phyloP scores from a whole-genome alignment of 2,888 invertebrate genomes.

The Rhamphomyia laevipes region DNA sequence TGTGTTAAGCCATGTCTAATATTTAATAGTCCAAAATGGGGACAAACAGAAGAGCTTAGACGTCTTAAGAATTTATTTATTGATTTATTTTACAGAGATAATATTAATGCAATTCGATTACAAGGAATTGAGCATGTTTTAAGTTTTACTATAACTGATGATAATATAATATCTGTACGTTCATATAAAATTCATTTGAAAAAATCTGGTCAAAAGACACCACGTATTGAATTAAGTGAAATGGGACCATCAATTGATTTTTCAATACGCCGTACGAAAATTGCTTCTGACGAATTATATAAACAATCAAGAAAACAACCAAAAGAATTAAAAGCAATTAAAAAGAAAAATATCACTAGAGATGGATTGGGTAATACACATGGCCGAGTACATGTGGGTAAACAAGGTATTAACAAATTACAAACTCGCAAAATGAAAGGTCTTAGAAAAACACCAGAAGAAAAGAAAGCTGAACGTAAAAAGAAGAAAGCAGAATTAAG shows the following conservation, averaged over 20 bases:
- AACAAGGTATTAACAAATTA: constrained; percentile 69
- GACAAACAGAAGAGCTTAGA: constrained; percentile 64
- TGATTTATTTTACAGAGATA: constrained; percentile 74
- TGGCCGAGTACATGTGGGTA: constrained; percentile 87
- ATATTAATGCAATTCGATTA: constrained; percentile 60
- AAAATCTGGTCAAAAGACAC: constrained; percentile 81
- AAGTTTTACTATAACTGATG: constrained; percentile 71
- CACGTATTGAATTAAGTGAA: constrained; percentile 69
- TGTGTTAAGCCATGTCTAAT: constrained; percentile 85
- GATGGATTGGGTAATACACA: constrained; percentile 82
- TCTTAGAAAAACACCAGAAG: constrained; percentile 59
- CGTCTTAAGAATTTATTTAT: constrained; percentile 78
- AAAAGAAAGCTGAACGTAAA: constrained; percentile 48
- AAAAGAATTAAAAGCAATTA: constrained; percentile 61
- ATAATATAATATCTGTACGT: constrained; percentile 66
- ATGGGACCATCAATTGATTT: constrained; percentile 82
- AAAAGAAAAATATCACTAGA: constrained; percentile 81
- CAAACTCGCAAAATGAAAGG: constrained; percentile 90
- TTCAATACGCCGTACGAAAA: constrained; percentile 67
- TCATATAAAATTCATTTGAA: constrained; percentile 71
- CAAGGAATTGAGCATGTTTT: constrained; percentile 91
- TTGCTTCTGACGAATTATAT: constrained; percentile 82
- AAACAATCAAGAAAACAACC: constrained; percentile 73
- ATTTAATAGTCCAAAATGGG: constrained; percentile 88
- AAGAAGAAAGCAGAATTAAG: constrained; percentile 40